Conservation (phyloP, 2,888 invertebrate species). For the Toxonevra muliebris region DNA sequence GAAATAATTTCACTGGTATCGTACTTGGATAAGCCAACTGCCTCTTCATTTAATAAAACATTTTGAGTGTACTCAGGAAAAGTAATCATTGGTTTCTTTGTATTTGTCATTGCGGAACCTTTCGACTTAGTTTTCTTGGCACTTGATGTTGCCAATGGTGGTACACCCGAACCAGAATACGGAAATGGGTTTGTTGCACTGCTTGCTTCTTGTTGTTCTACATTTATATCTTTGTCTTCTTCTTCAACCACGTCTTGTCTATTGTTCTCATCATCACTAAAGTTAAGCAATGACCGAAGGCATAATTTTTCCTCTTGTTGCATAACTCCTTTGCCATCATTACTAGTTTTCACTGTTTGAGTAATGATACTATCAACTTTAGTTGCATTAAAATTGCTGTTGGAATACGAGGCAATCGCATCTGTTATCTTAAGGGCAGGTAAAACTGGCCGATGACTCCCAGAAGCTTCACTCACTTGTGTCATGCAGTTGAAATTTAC, state of each 20-base stretch:
- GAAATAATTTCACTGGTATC: conserved; percentile 57
- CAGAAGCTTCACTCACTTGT: conserved; percentile 85
- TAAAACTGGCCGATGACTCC: conserved; percentile 81
- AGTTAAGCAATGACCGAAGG: conserved; percentile 45
- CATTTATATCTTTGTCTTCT: conserved; percentile 44
- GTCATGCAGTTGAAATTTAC: conserved; percentile 83
- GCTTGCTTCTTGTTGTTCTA: conserved; percentile 40
- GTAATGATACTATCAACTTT: conserved; percentile 49
- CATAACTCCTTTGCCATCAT: conserved; percentile 39
- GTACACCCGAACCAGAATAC: background rate
- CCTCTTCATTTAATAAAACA: conserved; percentile 55
- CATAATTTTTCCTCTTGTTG: conserved; percentile 45
- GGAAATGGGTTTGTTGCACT: background rate
- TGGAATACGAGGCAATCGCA: conserved; percentile 36
- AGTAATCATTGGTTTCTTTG: conserved; percentile 7
- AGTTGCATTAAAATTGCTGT: conserved; percentile 12
- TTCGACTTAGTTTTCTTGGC: conserved; percentile 18
- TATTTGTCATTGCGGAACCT: conserved; percentile 8
- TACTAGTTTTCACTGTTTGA: conserved; percentile 35
- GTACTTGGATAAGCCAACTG: conserved; percentile 57
- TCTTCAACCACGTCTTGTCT: conserved; percentile 45
- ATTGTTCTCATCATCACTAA: conserved; percentile 39
- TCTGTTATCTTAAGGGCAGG: conserved; percentile 68
- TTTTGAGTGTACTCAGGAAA: conserved; percentile 49
- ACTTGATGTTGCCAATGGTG: background rate